Evolutionary conservation across 2,797 vertebrate genomes (phyloP).

Genomic region (Coilia nasus): DNA sequence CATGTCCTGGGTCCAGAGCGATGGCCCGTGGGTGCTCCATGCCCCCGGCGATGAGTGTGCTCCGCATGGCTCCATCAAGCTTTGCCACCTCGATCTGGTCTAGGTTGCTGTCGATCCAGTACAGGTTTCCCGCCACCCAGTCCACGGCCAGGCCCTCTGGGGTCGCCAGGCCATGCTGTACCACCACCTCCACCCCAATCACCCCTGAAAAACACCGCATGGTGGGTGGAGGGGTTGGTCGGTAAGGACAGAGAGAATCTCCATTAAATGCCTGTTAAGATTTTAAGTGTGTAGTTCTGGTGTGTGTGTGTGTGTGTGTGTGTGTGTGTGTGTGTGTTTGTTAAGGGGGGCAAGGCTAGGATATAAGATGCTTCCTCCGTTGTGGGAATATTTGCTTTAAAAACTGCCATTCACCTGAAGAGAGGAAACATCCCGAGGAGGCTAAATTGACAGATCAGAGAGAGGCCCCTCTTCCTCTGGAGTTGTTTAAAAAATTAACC

Average conservation of each 20-base stretch:
- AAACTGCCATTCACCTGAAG: neutral
- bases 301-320: too few relatives aligned
- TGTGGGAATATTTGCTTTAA: neutral
- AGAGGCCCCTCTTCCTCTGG: slow-evolving; percentile 23
- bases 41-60: slow-evolving; percentile 82
- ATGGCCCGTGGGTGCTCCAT: slow-evolving; percentile 88
- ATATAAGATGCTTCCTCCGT: neutral
- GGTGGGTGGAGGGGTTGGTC: too few relatives aligned
- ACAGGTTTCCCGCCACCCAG: slow-evolving; percentile 87
- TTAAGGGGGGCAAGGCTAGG: neutral
- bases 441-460: slow-evolving; percentile 19
- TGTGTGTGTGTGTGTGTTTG: too few relatives aligned
- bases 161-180: slow-evolving; percentile 85
- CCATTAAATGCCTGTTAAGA: neutral
- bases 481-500: slow-evolving; percentile 42
- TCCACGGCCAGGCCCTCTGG: slow-evolving; percentile 87
- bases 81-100: slow-evolving; percentile 89
- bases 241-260: neutral
- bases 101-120: slow-evolving; percentile 89
- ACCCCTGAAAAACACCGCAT: slow-evolving; percentile 70
- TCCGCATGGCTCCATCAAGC: slow-evolving; percentile 80
- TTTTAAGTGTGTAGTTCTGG: neutral
- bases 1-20: slow-evolving; percentile 85
- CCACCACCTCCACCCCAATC: slow-evolving; percentile 80
- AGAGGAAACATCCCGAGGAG: neutral